Conservation (phyloP, 1,140 invertebrate species). For the Eupristina koningsbergeri region DNA sequence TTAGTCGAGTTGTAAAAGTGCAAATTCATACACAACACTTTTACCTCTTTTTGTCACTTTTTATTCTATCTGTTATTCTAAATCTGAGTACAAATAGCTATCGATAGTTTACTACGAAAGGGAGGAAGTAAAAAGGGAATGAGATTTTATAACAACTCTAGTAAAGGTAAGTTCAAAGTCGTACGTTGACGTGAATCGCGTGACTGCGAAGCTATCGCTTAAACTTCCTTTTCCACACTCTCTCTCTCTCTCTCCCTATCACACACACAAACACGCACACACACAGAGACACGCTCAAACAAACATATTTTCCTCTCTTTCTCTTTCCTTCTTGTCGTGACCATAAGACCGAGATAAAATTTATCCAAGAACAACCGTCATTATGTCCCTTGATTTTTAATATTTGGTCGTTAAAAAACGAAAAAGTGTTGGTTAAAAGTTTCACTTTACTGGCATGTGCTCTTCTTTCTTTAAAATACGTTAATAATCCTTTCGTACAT, state of each 20-base stretch:
- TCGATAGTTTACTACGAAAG: background rate
- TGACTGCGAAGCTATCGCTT: slow-evolving; percentile 54
- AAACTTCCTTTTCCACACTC: slow-evolving; percentile 2
- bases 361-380: background rate
- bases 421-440: slow-evolving; percentile 28
- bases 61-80: background rate
- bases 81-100: background rate
- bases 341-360: background rate
- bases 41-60: too few relatives aligned
- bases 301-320: background rate
- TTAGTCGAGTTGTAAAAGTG: slow-evolving; percentile 53
- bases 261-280: too few relatives aligned
- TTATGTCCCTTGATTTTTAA: background rate
- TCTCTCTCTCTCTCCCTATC: background rate
- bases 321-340: background rate
- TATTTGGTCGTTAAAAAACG: background rate
- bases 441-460: slow-evolving; percentile 58
- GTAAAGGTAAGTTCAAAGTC: slow-evolving; percentile 60
- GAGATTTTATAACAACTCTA: slow-evolving; percentile 16
- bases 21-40: slow-evolving; percentile 25
- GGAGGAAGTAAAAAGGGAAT: background rate
- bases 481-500: slow-evolving; percentile 5
- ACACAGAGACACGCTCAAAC: too few relatives aligned
- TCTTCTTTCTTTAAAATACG: background rate
- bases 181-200: slow-evolving; percentile 66